phyloP scores from a whole-genome alignment of 2,888 invertebrate species.

The Andrena chrysosceles region DNA sequence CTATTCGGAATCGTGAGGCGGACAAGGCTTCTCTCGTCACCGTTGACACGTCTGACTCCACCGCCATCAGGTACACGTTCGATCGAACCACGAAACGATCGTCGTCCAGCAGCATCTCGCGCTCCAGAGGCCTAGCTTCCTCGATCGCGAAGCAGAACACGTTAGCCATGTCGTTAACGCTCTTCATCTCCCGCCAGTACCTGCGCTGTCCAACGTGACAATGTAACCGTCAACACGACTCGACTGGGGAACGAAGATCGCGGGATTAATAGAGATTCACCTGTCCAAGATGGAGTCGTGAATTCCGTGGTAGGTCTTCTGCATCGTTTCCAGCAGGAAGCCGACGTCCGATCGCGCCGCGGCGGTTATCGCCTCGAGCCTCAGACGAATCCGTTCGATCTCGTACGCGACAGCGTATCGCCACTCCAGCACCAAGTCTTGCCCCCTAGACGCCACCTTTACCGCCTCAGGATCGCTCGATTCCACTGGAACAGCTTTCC shows the following conservation, averaged over 20 bases:
- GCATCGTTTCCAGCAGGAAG: conserved; percentile 85
- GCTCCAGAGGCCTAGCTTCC: conserved; percentile 85
- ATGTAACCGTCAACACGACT: neutral
- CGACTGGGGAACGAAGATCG: neutral
- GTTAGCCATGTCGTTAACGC: conserved; percentile 78
- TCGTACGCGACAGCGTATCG: conserved; percentile 87
- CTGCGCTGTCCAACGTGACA: conserved; percentile 51
- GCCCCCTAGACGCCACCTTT: conserved; percentile 5
- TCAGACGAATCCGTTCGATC: conserved; percentile 85
- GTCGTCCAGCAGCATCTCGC: conserved; percentile 84
- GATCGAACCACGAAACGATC: conserved; percentile 86
- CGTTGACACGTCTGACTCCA: conserved; percentile 42
- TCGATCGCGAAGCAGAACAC: conserved; percentile 84
- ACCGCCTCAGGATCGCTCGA: neutral
- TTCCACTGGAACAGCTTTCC: neutral
- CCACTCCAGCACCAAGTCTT: conserved; percentile 86
- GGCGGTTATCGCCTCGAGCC: conserved; percentile 83
- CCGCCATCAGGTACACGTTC: conserved; percentile 82
- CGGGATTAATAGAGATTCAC: conserved; percentile 44
- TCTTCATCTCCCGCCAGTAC: conserved; percentile 83
- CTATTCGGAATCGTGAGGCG: conserved; percentile 71
- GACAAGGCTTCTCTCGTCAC: conserved; percentile 46
- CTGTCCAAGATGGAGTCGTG: conserved; percentile 85
- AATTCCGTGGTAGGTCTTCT: conserved; percentile 83
- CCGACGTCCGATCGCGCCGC: conserved; percentile 85